Conservation (phyloP, 2,113 vertebrate genomes). For the Pseudorectes ferrugineus region DNA sequence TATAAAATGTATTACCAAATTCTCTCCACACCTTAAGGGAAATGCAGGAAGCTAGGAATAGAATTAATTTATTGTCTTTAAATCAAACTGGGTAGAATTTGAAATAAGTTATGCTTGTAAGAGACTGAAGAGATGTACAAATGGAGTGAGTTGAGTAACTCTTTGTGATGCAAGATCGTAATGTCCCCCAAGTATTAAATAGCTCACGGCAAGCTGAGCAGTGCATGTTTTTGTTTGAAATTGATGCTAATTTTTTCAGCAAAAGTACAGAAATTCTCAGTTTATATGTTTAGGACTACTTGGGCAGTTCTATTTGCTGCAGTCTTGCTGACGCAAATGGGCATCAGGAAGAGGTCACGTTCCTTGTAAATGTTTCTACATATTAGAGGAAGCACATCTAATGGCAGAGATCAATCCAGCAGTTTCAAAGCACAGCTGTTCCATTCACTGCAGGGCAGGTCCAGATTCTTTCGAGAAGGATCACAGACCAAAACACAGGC, state of each 20-base stretch:
- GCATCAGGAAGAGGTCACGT: background rate
- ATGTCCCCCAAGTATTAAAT: background rate
- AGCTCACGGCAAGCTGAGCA: background rate
- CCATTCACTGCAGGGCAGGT: background rate
- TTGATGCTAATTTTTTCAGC: background rate
- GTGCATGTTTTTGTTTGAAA: background rate
- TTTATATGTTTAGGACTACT: background rate
- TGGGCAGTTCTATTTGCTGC: background rate
- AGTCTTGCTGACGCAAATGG: rapidly evolving
- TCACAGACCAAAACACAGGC: background rate
- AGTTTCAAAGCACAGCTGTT: background rate
- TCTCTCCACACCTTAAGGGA: background rate
- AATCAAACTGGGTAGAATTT: background rate
- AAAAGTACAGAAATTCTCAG: background rate
- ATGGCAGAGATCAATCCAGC: background rate
- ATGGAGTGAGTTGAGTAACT: background rate
- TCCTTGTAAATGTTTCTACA: background rate
- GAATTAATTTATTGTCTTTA: background rate
- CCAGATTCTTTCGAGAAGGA: background rate
- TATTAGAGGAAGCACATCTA: background rate
- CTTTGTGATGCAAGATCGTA: rapidly evolving
- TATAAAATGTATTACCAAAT: background rate
- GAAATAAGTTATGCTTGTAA: background rate
- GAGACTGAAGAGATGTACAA: background rate
- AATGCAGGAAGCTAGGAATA: background rate